Base-by-base conservation (phyloP, 2,113 vertebrate genomes). In the Rhizomys pruinosus region DNA sequence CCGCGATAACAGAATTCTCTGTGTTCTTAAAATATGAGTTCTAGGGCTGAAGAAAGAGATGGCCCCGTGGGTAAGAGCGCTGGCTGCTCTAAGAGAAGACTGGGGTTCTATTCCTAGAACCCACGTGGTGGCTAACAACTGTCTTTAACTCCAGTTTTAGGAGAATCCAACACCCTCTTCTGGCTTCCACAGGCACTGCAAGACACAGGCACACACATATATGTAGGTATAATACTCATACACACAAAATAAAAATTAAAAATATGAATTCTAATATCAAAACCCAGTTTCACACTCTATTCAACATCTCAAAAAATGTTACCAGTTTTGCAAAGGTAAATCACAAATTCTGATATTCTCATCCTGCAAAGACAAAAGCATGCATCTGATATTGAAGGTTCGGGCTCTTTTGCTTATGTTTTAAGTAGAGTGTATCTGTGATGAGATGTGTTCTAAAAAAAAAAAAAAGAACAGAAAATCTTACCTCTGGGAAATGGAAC, bases 1-100 rank as follows among this genome's bases (percentile, higher is more conserved):
- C 22, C 84, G 77, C 29, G n/a, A 20, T 23, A 88, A 76, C 47
- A 52, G 47, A 80, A 87, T 23, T 73, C 79, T 42, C 72, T 22
- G 22, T 68, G n/a, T 59, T 69, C 42, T 87, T 86, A 71, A 96
- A 95, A 59, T 59, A 61, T 61, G 59, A 61, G 17, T 22, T 61
- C 22, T 61, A 61, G 47, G 47, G 47, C 47, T 52, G 11, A 11
- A 52, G 47, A 52, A 11, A 52, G 47, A 52, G 47, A 52, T 52
- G 47, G 47, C 47, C 11, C 47, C 6, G 22, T 61, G 47, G 11
- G 6, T 52, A 52, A 52, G 47, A 52, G 47, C 47, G 11, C 47
- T 52, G 11, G 47, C 47, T 52, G 47, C 47, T 7, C 47, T 52
- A 7, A 6, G 6, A 52, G 47, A 52, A 11, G 47, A 52, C 47